These are phyloP conservation scores for Lepus timidus DNA, from an alignment of 2,113 vertebrate species.

Conservation along the genomic window DNA sequence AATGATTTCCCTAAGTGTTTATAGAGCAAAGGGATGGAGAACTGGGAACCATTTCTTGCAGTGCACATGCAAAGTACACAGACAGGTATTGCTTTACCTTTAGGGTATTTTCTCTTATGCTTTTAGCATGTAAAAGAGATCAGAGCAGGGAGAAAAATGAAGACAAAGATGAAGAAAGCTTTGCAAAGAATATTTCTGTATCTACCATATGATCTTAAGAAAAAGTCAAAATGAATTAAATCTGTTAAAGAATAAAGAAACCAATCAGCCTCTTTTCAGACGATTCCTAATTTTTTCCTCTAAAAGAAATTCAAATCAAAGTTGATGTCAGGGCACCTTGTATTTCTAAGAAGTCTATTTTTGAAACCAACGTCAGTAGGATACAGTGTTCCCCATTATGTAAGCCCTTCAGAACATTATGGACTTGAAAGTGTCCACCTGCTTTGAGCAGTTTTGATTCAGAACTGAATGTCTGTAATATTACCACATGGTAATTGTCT, in stretches of 20 bases:
- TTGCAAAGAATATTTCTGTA: constrained; percentile 60
- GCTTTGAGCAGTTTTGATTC: constrained; percentile 74
- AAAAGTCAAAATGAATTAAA: constrained; percentile 74
- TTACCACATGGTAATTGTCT: constrained; percentile 54
- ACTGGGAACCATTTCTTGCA: neutral
- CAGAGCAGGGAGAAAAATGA: constrained; percentile 47
- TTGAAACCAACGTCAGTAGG: constrained; percentile 77
- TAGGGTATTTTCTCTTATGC: constrained; percentile 30
- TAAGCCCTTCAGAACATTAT: constrained; percentile 76
- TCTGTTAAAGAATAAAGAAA: constrained; percentile 69
- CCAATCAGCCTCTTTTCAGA: constrained; percentile 64
- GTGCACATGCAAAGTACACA: constrained; percentile 56
- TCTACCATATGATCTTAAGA: constrained; percentile 55
- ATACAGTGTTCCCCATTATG: constrained; percentile 71
- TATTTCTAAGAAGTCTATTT: constrained; percentile 78
- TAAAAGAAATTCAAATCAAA: constrained; percentile 78
- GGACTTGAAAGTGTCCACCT: constrained; percentile 77
- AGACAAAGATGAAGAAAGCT: constrained; percentile 46
- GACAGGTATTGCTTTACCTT: constrained; percentile 29
- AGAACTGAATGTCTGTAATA: constrained; percentile 62
- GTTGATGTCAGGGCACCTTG: constrained; percentile 68
- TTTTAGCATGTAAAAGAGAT: constrained; percentile 55
- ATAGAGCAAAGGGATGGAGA: constrained; percentile 40
- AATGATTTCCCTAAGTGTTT: constrained; percentile 47
- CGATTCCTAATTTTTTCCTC: constrained; percentile 52